phyloP scores from a whole-genome alignment of 2,888 invertebrate species.

The Hesperia comma region DNA sequence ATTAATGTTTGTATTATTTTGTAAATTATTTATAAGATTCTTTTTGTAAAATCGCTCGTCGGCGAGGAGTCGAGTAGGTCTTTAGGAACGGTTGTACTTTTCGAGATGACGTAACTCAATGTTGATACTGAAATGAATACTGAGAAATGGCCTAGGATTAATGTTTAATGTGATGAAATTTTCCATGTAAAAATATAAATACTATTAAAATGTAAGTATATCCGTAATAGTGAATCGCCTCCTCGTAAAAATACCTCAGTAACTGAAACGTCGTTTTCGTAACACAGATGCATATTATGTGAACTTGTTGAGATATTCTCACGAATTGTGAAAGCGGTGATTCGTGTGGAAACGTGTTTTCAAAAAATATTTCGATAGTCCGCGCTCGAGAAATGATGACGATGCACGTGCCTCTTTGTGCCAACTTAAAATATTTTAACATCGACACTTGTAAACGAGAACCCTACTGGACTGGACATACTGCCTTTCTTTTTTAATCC shows the following conservation, averaged over 20 bases:
- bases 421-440: conserved; percentile 22
- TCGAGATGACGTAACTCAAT: conserved; percentile 74
- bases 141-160: conserved; percentile 79
- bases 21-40: conserved; percentile 82
- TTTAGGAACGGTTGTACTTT: conserved; percentile 79
- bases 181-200: conserved; percentile 84
- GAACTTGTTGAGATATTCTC: conserved; percentile 37
- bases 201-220: conserved; percentile 77
- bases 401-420: conserved; percentile 24
- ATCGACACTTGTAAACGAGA: conserved; percentile 4
- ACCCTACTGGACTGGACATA: not conserved
- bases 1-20: conserved; percentile 83
- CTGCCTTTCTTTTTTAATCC: conserved; percentile 20
- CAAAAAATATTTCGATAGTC: conserved; percentile 24
- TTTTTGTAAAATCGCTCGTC: conserved; percentile 69
- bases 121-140: conserved; percentile 77
- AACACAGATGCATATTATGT: conserved; percentile 35
- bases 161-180: conserved; percentile 81
- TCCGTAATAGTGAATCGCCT: conserved; percentile 81
- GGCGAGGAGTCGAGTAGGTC: conserved; percentile 64
- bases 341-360: conserved; percentile 23
- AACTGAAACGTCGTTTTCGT: conserved; percentile 67
- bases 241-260: conserved; percentile 83
- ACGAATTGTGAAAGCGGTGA: conserved; percentile 43
- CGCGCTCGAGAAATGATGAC: conserved; percentile 31